Evolutionary conservation across 2,797 vertebrate genomes (phyloP).

Genomic region (Cossypha heuglini): DNA sequence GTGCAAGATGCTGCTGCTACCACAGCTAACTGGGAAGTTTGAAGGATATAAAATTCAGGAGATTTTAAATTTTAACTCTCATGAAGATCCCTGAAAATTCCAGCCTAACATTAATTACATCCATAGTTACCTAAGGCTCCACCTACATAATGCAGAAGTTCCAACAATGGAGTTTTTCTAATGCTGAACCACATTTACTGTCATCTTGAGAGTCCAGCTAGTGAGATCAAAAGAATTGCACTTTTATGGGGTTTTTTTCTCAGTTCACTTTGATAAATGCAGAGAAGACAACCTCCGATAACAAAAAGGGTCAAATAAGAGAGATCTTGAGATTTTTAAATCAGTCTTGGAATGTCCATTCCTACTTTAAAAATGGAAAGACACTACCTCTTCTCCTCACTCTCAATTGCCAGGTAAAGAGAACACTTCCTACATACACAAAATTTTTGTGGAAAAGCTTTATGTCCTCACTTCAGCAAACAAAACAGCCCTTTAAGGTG

Average conservation of each 20-base stretch:
- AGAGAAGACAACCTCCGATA: not conserved
- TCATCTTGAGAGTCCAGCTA: not conserved
- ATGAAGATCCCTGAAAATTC: not conserved
- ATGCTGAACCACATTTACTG: not conserved
- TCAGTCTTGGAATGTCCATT: not conserved
- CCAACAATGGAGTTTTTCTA: not conserved
- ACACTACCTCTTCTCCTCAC: not conserved
- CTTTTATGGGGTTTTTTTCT: not conserved
- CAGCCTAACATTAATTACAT: not conserved
- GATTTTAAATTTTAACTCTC: not conserved
- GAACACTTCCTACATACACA: not conserved
- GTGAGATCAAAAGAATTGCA: not conserved
- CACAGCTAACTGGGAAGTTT: not conserved
- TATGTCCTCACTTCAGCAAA: not conserved
- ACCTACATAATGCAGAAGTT: not conserved
- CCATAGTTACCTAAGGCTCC: not conserved
- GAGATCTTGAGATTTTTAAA: not conserved
- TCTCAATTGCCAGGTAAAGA: not conserved
- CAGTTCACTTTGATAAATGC: not conserved
- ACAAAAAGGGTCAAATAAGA: not conserved
- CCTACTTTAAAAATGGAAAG: not conserved
- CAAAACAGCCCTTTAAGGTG: not conserved
- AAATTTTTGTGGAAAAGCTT: not conserved
- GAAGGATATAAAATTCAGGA: not conserved
- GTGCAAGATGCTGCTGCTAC: not conserved